Evolutionary conservation across 2,888 invertebrate species (phyloP).

Genomic region (Anagyrus pseudococci): DNA sequence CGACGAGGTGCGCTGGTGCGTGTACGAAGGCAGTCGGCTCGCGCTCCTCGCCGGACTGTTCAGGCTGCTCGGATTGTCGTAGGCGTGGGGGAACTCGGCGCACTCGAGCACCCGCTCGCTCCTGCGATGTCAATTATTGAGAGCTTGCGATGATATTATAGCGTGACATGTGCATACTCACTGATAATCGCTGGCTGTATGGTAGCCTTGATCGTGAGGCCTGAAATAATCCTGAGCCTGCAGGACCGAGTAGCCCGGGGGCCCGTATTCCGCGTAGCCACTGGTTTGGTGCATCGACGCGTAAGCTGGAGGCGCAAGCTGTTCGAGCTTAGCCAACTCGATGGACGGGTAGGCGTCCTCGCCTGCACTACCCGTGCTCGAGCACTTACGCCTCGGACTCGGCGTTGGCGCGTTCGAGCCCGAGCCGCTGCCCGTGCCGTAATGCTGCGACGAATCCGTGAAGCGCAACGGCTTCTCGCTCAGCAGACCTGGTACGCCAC

Average conservation of each 20-base stretch:
- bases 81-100: conserved; percentile 63
- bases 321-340: conserved; percentile 48
- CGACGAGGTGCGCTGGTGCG: conserved; percentile 72
- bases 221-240: conserved; percentile 42
- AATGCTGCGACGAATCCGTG: conserved; percentile 78
- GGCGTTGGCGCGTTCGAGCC: conserved; percentile 66
- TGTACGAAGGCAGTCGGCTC: conserved; percentile 62
- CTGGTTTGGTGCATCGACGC: conserved; percentile 48
- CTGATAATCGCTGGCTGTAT: conserved; percentile 45
- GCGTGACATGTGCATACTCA: conserved; percentile 38
- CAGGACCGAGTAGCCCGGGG: conserved; percentile 53
- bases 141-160: too few relatives aligned
- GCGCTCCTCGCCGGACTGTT: conserved; percentile 59
- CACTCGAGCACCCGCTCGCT: conserved; percentile 58
- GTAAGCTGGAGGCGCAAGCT: conserved; percentile 54
- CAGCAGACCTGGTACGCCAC: conserved; percentile 50
- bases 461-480: conserved; percentile 71
- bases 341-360: conserved; percentile 67
- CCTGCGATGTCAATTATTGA: background rate
- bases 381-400: conserved; percentile 77
- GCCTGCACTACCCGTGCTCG: conserved; percentile 64
- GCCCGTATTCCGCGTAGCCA: conserved; percentile 54
- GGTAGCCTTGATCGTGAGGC: conserved; percentile 44
- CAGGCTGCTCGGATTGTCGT: conserved; percentile 66
- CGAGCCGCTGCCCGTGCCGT: conserved; percentile 57